Conservation (phyloP, 2,113 vertebrate species). For the Marmota flaviventris region DNA sequence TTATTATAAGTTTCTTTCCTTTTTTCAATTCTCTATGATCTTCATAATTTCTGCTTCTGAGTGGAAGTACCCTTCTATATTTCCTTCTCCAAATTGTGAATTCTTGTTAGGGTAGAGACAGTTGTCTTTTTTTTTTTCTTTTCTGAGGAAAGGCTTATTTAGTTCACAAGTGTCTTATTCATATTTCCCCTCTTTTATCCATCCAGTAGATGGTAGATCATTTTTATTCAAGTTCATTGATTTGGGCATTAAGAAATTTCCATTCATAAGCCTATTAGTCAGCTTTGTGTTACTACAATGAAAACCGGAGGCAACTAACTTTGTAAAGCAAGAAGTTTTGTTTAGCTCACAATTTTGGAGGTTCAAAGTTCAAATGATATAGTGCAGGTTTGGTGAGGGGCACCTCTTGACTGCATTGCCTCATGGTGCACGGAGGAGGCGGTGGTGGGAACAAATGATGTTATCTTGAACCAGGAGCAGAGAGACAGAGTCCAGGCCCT, state of each 20-base stretch:
- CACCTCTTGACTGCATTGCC: background rate
- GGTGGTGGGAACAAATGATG: background rate
- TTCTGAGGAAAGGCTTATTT: no score
- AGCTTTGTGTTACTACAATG: background rate
- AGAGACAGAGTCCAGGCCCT: background rate
- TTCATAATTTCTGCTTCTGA: background rate
- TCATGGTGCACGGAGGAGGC: background rate
- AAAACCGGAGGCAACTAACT: background rate
- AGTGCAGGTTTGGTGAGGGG: background rate
- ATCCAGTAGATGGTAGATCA: background rate
- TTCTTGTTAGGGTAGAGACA: background rate
- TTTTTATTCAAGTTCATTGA: background rate
- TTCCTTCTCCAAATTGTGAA: background rate
- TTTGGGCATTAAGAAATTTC: background rate
- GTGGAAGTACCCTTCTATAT: background rate
- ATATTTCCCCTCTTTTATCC: background rate
- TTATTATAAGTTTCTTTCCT: background rate
- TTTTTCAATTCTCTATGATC: background rate
- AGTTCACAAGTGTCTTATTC: no score
- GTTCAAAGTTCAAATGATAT: background rate
- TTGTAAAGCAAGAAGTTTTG: background rate
- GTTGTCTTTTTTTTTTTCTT: no score
- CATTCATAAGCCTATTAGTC: background rate
- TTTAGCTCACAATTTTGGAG: background rate
- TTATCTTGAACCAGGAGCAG: background rate